Evolutionary conservation across 2,888 invertebrate genomes (phyloP), one percentile per base, ranked within the genome.

Genomic region (Ceriagrion tenellum): DNA sequence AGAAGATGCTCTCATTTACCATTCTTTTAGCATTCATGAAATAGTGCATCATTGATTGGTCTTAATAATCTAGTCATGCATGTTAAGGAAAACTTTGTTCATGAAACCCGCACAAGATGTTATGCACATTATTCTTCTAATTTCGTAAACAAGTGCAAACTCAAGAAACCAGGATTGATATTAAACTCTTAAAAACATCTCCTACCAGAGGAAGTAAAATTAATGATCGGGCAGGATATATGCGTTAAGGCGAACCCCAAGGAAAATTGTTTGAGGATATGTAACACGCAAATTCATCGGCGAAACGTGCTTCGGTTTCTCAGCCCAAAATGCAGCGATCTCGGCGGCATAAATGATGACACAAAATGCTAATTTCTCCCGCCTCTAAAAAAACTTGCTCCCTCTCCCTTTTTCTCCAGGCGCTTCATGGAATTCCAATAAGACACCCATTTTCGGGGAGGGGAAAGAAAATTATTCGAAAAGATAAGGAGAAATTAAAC

Each of bases 401-500:
- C 30, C 12, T 81, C 35, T 35, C 13, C 23, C 35, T 35, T 81
- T 81, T n/a, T 59, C n/a, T 81, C 35, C 6, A 8, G 81, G 81
- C 13, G 81, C 81, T 35, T 81, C 35, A 81, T 81, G 35, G 81
- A 81, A 81, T 81, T 81, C 81, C 81, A 81, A 81, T 81, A 81
- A 35, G 81, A 35, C 81, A 4, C 35, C 35, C 81, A 16, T 13
- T 81, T 26, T 81, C 16, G 81, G 81, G 81, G 35, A 35, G 35
- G 81, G 35, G 35, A 35, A 81, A 35, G 81, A 81, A 81, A 81
- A 81, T 81, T 35, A 35, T 16, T 30, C 13, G 81, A 20, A 59
- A 16, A 81, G 81, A 81, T 81, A 81, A 81, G 81, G 81, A 81
- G 35, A 81, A 81, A 81, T 81, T 81, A 81, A 81, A 81, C n/a